Evolutionary conservation across 2,888 invertebrate species (phyloP), one percentile per base, ranked within the genome.

Genomic region (Leucophenga maculata): DNA sequence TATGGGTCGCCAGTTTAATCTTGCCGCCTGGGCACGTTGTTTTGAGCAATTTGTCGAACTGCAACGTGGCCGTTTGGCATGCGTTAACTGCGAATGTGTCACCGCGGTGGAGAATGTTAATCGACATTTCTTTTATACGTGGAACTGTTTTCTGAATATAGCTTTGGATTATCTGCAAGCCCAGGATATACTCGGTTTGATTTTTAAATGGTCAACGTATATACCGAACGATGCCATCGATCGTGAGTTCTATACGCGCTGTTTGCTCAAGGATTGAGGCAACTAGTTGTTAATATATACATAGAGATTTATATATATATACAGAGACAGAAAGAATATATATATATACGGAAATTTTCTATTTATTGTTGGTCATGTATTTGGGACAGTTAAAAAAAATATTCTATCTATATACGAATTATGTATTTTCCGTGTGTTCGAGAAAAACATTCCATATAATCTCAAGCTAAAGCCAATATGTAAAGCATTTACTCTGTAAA

Each of bases 191-290:
- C 74, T 88, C 59, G 83, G 86, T 6, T 65, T 88, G 72, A 84
- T 88, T 48, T 82, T 86, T 46, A 88, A 88, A 73, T 89, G 88
- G 86, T 86, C 88, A 14, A 82, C 86, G 57, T 79, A 79, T 52
- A 88, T 89, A 76, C 87, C 89, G 31, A 88, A 87, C 71, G 88
- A 88, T 78, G 88, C 88, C 16, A 86, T 89, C 66, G 86, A 87
- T 71, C 81, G 87, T 22, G 87, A 88, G 69, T 88, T 89, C 71
- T 89, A 85, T 74, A 85, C 86, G 1, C 85, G 87, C 60, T 89
- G 89, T 69, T 78, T 89, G 72, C 73, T 89, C 26, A 87, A 88
- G 75, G 85, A 79, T 66, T 50, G 18, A n/a, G 18, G 26, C 8
- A 39, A 39, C 1, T 39, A 39, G 39, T 39, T 39, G 39, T 39